Evolutionary conservation across 2,113 vertebrate species (phyloP).

Genomic region (Gymnorhina tibicen): DNA sequence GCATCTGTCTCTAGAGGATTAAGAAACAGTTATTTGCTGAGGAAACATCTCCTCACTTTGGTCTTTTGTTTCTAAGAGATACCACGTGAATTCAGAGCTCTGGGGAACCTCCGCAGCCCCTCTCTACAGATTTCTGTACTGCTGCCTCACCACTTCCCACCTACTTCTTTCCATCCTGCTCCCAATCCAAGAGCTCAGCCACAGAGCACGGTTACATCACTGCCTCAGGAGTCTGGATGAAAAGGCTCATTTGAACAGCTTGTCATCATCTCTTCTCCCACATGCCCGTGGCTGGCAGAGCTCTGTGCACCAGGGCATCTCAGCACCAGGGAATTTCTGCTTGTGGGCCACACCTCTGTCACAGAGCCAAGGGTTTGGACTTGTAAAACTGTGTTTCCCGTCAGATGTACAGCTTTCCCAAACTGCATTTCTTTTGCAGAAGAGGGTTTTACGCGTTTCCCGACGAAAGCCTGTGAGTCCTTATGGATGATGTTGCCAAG

Average conservation of each 20-base stretch:
- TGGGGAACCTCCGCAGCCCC: neutral
- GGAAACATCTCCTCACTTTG: neutral
- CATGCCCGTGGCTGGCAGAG: neutral
- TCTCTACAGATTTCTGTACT: neutral
- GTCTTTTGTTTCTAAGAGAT: neutral
- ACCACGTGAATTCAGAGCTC: neutral
- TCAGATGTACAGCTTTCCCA: neutral
- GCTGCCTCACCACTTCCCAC: neutral
- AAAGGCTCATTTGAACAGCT: neutral
- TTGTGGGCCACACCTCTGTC: constrained; percentile 55
- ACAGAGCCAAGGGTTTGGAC: constrained; percentile 20
- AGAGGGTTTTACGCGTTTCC: neutral
- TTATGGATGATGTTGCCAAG: constrained; percentile 29
- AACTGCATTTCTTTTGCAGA: constrained; percentile 11
- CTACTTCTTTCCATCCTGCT: constrained; percentile 1
- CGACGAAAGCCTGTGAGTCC: neutral
- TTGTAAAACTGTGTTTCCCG: neutral
- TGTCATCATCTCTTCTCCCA: neutral
- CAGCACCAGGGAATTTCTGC: constrained; percentile 10
- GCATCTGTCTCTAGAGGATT: neutral
- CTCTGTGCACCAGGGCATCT: neutral
- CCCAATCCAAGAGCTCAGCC: neutral
- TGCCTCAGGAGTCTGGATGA: neutral
- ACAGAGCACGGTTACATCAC: neutral
- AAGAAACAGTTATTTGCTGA: neutral